Percentiles rank a stretch among this genome's conserved stretches.
These are phyloP conservation scores for Archivesica marissinica DNA, from an alignment of 1,140 invertebrate species.

Conservation along the genomic window DNA sequence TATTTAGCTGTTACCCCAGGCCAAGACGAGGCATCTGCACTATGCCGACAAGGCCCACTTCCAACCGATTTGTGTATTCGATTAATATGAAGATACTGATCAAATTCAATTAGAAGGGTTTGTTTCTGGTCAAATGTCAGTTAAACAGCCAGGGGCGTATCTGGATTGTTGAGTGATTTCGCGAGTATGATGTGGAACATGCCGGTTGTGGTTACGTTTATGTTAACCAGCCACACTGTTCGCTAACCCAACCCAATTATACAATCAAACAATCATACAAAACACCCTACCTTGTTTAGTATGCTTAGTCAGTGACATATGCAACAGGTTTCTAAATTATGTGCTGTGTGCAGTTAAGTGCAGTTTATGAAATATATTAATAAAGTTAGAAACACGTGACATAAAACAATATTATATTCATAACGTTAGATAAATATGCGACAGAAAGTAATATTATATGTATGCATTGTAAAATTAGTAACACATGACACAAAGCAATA, in stretches of 20 bases:
- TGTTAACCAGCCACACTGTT: neutral
- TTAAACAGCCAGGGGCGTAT: constrained; percentile 48
- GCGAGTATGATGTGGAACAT: constrained; percentile 3
- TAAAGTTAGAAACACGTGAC: no score
- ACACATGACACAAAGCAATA: no score
- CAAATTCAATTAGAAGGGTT: constrained; percentile 33
- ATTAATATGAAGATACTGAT: constrained; percentile 35
- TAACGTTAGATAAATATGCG: no score
- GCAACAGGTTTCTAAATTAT: no score
- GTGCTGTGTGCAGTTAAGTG: no score
- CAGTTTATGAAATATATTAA: no score
- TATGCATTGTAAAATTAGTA: no score
- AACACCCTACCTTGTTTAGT: neutral
- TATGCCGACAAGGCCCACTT: constrained; percentile 2
- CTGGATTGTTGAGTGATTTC: constrained; percentile 26
- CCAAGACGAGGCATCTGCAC: constrained; percentile 20
- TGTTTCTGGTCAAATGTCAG: constrained; percentile 44
- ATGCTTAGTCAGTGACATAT: no score
- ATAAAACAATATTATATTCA: no score
- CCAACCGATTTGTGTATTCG: constrained; percentile 45
- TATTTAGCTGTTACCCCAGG: constrained; percentile 22
- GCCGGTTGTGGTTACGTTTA: neutral
- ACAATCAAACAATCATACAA: no score
- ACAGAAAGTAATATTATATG: no score
- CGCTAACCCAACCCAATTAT: constrained; percentile 13